Evolutionary conservation across 1,140 invertebrate species (phyloP).

Genomic region (Brachionus calyciflorus): DNA sequence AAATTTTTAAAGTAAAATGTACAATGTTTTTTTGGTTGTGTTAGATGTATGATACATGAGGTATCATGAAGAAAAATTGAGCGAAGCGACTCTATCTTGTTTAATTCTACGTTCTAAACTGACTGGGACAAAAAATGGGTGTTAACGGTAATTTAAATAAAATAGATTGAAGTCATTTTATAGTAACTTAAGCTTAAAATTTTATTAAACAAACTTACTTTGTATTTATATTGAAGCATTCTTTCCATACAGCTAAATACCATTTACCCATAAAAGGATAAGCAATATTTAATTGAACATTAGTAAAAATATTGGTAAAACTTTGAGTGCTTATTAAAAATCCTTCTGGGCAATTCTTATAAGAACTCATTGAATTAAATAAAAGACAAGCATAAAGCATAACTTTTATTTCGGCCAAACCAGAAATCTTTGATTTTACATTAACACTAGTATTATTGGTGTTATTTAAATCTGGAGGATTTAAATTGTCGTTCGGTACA

Average conservation of each 20-base stretch:
- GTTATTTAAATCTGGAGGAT: neutral
- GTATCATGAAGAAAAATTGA: no score
- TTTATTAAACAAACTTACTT: slow-evolving; percentile 27
- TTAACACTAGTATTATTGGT: neutral
- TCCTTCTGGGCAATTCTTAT: slow-evolving; percentile 33
- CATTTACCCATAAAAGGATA: slow-evolving; percentile 42
- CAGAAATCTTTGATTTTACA: neutral
- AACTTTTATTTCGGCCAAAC: slow-evolving; percentile 31
- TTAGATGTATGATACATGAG: no score
- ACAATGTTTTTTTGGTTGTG: no score
- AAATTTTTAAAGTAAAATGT: no score
- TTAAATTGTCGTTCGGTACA: neutral
- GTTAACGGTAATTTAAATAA: no score
- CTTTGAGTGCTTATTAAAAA: slow-evolving; percentile 25
- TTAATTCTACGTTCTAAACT: no score
- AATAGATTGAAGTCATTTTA: neutral
- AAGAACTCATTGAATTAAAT: slow-evolving; percentile 24
- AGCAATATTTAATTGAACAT: slow-evolving; percentile 27
- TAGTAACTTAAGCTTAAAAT: no score
- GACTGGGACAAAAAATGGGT: no score
- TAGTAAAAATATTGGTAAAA: slow-evolving; percentile 20
- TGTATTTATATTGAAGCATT: slow-evolving; percentile 40
- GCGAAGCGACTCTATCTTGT: no score
- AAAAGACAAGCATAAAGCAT: slow-evolving; percentile 30
- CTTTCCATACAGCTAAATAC: slow-evolving; percentile 42